Percentiles rank a stretch among this genome's conserved stretches.
Evolutionary conservation across 2,888 invertebrate species (phyloP).

Genomic region (Drosophila imparisetae): DNA sequence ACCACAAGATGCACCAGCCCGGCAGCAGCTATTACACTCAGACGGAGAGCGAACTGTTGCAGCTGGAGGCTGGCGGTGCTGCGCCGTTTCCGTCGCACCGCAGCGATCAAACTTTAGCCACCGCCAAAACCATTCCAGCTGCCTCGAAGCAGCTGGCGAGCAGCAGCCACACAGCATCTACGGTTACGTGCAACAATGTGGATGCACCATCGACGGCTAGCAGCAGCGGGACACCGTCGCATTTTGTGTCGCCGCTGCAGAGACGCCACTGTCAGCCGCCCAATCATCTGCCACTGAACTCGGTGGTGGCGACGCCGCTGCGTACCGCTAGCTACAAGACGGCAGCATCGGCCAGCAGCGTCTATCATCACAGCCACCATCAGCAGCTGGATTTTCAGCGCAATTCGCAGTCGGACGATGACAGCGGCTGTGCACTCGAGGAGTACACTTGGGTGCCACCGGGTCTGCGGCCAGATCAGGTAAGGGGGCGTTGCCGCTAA

Average conservation of each 20-base stretch:
- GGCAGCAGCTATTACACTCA: conserved; percentile 83
- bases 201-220: conserved; percentile 69
- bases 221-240: conserved; percentile 74
- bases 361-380: conserved; percentile 82
- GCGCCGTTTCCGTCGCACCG: conserved; percentile 67
- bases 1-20: conserved; percentile 77
- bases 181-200: conserved; percentile 59
- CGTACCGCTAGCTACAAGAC: conserved; percentile 83
- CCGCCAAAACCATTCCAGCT: conserved; percentile 45
- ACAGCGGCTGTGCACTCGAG: conserved; percentile 98
- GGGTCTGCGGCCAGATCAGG: conserved; percentile 98
- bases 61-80: conserved; percentile 80
- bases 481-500: conserved; percentile 84
- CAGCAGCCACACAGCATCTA: conserved; percentile 39
- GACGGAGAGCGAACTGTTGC: conserved; percentile 84
- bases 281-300: conserved; percentile 81
- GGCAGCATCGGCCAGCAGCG: conserved; percentile 71
- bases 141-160: conserved; percentile 47
- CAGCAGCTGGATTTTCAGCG: conserved; percentile 89
- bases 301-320: conserved; percentile 79
- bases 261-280: conserved; percentile 83
- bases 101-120: conserved; percentile 37
- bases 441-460: conserved; percentile 99
- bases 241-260: conserved; percentile 82
- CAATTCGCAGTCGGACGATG: conserved; percentile 97